These are phyloP conservation scores for Mus spicilegus DNA, from an alignment of 2,113 vertebrate genomes.

Conservation along the genomic window DNA sequence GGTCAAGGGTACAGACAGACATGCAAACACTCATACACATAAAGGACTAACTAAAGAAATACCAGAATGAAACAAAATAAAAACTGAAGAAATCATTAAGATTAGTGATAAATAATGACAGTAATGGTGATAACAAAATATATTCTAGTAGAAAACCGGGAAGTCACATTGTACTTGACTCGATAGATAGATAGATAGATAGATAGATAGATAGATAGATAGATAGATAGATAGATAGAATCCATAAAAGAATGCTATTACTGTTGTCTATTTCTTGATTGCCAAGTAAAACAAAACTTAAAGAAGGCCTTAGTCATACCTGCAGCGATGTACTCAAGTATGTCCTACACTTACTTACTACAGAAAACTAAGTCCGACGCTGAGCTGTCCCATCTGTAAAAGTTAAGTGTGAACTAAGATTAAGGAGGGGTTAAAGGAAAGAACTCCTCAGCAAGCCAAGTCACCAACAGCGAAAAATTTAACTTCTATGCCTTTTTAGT, in stretches of 20 bases:
- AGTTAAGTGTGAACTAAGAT: not conserved
- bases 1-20: not conserved
- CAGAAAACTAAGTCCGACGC: not conserved
- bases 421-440: not conserved
- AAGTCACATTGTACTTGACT: not conserved
- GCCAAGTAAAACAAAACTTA: conserved; percentile 26
- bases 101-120: not conserved
- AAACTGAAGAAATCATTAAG: not conserved
- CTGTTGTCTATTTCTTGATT: not conserved
- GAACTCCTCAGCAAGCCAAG: not conserved
- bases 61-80: not conserved
- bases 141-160: not conserved
- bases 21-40: not conserved
- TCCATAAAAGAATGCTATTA: not conserved
- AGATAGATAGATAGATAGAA: not conserved
- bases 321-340: conserved; percentile 39
- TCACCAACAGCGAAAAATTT: not conserved
- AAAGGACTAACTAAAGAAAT: not conserved
- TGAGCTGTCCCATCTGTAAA: not conserved
- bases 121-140: not conserved
- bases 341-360: not conserved
- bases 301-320: conserved; percentile 32
- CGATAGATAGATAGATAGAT: not conserved
- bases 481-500: not conserved
- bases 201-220: too few species aligned